Conservation (phyloP, 1,140 invertebrate genomes). For the Elymnias hypermnestra region DNA sequence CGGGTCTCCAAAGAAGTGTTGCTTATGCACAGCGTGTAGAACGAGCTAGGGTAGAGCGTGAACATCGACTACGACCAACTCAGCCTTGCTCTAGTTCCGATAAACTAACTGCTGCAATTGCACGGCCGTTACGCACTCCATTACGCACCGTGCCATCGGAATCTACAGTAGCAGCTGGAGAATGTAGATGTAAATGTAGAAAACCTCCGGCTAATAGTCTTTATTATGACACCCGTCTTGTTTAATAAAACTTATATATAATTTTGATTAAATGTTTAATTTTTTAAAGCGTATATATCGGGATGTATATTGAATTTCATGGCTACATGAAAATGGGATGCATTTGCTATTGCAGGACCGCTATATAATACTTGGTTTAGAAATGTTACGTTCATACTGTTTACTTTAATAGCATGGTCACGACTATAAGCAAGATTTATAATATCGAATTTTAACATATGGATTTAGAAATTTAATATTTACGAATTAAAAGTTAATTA, state of each 20-base stretch:
- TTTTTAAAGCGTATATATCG: too few relatives aligned
- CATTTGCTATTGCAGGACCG: too few relatives aligned
- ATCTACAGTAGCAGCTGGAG: slow-evolving; percentile 13
- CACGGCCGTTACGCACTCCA: slow-evolving; percentile 34
- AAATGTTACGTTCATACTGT: too few relatives aligned
- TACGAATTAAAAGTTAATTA: too few relatives aligned
- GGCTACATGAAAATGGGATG: too few relatives aligned
- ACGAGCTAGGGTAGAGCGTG: slow-evolving; percentile 32
- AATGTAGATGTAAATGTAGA: slow-evolving; percentile 31
- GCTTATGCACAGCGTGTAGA: slow-evolving; percentile 44
- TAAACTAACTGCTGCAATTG: slow-evolving; percentile 29
- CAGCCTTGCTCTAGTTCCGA: slow-evolving; percentile 38
- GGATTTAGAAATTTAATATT: too few relatives aligned
- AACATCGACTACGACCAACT: slow-evolving; percentile 31
- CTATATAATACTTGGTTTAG: too few relatives aligned
- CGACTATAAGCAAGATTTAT: too few relatives aligned
- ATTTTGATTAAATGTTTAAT: too few relatives aligned
- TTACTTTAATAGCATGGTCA: too few relatives aligned
- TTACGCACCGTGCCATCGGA: slow-evolving; percentile 27
- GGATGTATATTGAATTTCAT: too few relatives aligned
- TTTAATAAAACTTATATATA: slow-evolving; percentile 24
- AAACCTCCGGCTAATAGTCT: slow-evolving; percentile 34
- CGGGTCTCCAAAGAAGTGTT: slow-evolving; percentile 42
- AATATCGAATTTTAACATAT: too few relatives aligned
- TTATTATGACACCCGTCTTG: slow-evolving; percentile 43